Evolutionary conservation across 2,113 vertebrate genomes (phyloP).

Genomic region (Campylomormyrus numenius): DNA sequence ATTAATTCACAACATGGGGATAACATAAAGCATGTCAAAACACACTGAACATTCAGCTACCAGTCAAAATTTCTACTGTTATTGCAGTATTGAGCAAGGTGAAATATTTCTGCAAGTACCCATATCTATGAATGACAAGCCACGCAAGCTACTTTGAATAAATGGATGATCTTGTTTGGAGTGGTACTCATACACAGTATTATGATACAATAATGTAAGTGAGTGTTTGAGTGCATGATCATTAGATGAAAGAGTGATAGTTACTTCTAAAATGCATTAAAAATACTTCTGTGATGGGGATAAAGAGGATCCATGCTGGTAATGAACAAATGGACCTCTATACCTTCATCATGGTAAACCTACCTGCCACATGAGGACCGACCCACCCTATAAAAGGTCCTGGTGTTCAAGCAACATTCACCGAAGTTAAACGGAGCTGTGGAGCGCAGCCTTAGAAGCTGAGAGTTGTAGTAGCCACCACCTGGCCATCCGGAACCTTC

Average conservation of each 20-base stretch:
- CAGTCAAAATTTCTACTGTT: neutral
- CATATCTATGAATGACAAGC: neutral
- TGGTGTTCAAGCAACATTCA: neutral
- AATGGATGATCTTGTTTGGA: neutral
- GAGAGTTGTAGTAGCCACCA: neutral
- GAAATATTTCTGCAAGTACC: neutral
- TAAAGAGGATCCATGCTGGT: neutral
- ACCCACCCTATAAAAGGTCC: neutral
- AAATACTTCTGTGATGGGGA: neutral
- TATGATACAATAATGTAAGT: neutral
- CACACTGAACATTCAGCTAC: neutral
- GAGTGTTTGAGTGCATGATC: neutral
- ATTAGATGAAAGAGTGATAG: neutral
- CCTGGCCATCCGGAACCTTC: neutral
- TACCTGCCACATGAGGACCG: neutral
- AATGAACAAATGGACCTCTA: neutral
- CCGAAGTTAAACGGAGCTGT: neutral
- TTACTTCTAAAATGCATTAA: neutral
- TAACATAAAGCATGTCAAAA: neutral
- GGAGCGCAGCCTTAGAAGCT: neutral
- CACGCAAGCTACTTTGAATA: neutral
- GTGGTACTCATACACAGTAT: neutral
- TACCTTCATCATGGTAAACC: neutral
- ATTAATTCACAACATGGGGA: neutral
- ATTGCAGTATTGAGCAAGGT: neutral